Evolutionary conservation across 2,113 vertebrate genomes (phyloP).

Genomic region (Microtus richardsoni): DNA sequence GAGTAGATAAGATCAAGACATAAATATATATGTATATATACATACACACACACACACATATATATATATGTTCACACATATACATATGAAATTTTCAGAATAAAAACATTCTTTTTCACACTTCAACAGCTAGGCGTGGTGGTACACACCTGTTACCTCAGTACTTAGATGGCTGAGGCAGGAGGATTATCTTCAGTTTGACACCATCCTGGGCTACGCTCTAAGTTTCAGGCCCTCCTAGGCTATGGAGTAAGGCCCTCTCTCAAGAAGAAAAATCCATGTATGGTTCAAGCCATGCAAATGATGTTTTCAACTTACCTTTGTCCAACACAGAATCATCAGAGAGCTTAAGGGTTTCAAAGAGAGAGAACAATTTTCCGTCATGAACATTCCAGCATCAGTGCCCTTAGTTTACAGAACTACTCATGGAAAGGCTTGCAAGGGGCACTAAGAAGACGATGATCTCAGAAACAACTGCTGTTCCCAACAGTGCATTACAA

Average conservation of each 20-base stretch:
- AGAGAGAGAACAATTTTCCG: slow-evolving; percentile 76
- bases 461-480: not conserved
- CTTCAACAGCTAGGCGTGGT: not conserved
- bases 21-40: not conserved
- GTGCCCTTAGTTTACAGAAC: slow-evolving; percentile 28
- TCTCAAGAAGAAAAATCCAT: not conserved
- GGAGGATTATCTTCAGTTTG: not conserved
- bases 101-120: not conserved
- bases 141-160: not conserved
- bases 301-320: slow-evolving; percentile 71
- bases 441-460: not conserved
- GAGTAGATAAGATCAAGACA: not conserved
- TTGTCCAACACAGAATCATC: slow-evolving; percentile 57
- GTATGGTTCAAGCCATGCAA: slow-evolving; percentile 5
- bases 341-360: slow-evolving; percentile 75
- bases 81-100: not conserved
- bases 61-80: not conserved
- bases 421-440: not conserved
- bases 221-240: not conserved
- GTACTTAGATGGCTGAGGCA: not conserved
- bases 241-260: not conserved
- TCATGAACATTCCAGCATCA: slow-evolving; percentile 50
- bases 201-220: not conserved
- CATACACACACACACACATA: too few species aligned
- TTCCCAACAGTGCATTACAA: not conserved